These are phyloP conservation scores for Chorisops tibialis DNA, from an alignment of 2,888 invertebrate genomes.

Conservation along the genomic window DNA sequence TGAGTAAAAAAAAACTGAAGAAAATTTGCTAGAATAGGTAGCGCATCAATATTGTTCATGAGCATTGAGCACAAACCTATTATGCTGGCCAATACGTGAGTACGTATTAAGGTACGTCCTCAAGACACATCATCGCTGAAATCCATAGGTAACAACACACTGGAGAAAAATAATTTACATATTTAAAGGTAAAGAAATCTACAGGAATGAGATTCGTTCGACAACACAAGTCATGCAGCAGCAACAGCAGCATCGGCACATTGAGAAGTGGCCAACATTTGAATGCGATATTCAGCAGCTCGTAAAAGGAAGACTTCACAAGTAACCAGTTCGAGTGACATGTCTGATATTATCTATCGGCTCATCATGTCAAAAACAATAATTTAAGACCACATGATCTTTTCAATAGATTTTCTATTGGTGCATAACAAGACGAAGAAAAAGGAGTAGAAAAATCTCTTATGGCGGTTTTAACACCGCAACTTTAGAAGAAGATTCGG, in stretches of 20 bases:
- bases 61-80: constrained; percentile 20
- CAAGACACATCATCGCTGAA: constrained; percentile 18
- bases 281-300: constrained; percentile 20
- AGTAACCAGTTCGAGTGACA: constrained; percentile 32
- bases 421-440: too few relatives aligned
- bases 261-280: constrained; percentile 25
- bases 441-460: too few relatives aligned
- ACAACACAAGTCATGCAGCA: constrained; percentile 25
- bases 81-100: constrained; percentile 13
- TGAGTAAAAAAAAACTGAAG: too few relatives aligned
- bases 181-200: constrained; percentile 19
- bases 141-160: constrained; percentile 9
- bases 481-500: neutral
- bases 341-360: constrained; percentile 34
- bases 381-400: constrained; percentile 34
- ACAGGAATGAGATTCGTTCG: constrained; percentile 21
- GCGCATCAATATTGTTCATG: constrained; percentile 8
- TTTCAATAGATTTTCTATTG: constrained; percentile 16
- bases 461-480: too few relatives aligned
- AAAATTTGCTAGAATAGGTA: constrained; percentile 19
- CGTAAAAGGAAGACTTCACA: constrained; percentile 26
- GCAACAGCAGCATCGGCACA: neutral
- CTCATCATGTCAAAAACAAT: constrained; percentile 35
- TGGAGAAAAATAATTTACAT: constrained; percentile 23
- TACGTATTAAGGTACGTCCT: constrained; percentile 19